A percentile compares a stretch with the other conserved stretches of the same genome.
phyloP scores from a whole-genome alignment of 2,797 vertebrate species.

The Sebastiscus tertius region DNA sequence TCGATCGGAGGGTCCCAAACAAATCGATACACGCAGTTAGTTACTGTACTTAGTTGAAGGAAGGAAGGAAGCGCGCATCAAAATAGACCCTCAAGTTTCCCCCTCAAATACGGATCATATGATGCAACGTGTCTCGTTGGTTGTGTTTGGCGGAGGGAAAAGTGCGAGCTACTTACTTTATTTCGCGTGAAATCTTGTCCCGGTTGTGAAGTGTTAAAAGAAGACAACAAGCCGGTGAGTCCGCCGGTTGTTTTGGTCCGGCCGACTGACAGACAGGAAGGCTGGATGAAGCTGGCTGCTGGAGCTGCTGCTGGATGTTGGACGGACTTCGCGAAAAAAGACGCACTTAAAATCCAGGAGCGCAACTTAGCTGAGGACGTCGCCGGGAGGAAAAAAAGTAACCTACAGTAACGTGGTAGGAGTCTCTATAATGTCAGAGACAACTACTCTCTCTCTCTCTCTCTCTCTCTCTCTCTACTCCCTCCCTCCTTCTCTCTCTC shows the following conservation, averaged over 20 bases:
- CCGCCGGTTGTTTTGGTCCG: constrained; percentile 75
- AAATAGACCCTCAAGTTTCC: constrained; percentile 68
- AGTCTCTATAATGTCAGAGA: constrained; percentile 77
- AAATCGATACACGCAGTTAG: constrained; percentile 75
- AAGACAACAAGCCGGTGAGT: constrained; percentile 58
- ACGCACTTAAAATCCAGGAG: constrained; percentile 88
- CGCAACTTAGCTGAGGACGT: constrained; percentile 77
- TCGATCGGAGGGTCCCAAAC: constrained; percentile 66
- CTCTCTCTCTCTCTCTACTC: constrained; percentile 42
- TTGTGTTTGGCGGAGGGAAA: constrained; percentile 24
- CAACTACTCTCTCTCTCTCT: constrained; percentile 63
- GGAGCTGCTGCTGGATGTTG: constrained; percentile 59
- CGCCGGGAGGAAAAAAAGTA: constrained; percentile 74
- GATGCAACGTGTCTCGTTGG: constrained; percentile 2
- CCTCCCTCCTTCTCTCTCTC: constrained; percentile 18
- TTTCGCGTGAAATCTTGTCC: constrained; percentile 74
- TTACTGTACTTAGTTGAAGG: constrained; percentile 61
- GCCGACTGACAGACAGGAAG: constrained; percentile 75
- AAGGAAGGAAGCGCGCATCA: constrained; percentile 61
- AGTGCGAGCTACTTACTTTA: constrained; percentile 82
- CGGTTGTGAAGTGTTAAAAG: constrained; percentile 50
- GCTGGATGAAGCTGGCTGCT: constrained; percentile 51
- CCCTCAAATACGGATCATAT: constrained; percentile 2
- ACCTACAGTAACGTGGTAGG: constrained; percentile 65
- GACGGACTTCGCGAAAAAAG: constrained; percentile 76